Evolutionary conservation across 2,113 vertebrate genomes (phyloP).

Genomic region (Azemiops feae): DNA sequence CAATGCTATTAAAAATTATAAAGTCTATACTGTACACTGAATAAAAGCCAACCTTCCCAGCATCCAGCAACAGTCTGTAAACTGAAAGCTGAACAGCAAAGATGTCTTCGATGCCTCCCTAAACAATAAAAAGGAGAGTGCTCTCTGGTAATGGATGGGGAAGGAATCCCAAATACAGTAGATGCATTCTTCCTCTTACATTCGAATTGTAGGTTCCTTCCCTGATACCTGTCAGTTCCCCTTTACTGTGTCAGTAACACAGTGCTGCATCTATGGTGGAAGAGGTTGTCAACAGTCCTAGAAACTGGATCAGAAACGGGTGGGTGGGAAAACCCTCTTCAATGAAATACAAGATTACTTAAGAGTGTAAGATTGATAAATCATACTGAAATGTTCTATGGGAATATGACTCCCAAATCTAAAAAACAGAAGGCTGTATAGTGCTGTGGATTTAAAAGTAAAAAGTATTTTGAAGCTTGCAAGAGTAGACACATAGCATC

Average conservation of each 20-base stretch:
- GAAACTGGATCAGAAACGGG: neutral
- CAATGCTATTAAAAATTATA: neutral
- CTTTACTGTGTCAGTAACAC: neutral
- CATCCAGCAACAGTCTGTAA: neutral
- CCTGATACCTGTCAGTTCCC: neutral
- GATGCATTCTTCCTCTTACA: neutral
- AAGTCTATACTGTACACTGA: neutral
- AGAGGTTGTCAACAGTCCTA: neutral
- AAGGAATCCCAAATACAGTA: neutral
- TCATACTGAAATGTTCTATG: neutral
- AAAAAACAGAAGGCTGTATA: neutral
- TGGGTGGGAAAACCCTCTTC: neutral
- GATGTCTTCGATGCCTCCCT: neutral
- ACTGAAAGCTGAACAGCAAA: neutral
- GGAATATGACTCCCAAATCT: neutral
- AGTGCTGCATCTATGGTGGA: neutral
- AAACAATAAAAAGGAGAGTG: neutral
- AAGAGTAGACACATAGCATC: neutral
- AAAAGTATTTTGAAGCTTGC: neutral
- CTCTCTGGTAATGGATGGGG: neutral
- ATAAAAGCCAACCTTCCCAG: neutral
- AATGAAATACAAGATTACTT: neutral
- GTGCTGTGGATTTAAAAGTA: neutral
- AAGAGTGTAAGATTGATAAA: neutral
- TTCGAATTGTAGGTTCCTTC: neutral